These are phyloP conservation scores for Celastrina argiolus DNA, from an alignment of 2,888 invertebrate genomes.

Conservation along the genomic window DNA sequence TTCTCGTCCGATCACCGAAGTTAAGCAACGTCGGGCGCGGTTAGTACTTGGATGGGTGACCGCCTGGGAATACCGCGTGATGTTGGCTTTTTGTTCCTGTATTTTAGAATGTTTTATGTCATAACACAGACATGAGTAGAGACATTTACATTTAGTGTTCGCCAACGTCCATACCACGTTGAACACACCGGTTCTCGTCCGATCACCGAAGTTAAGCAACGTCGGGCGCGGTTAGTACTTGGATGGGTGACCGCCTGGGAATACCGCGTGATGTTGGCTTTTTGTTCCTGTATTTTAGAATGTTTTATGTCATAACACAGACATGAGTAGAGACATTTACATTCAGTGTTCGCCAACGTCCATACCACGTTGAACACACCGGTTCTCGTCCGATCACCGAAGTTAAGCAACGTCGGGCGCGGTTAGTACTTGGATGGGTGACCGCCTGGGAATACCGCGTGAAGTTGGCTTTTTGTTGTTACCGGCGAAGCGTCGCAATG, in stretches of 20 bases:
- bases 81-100: no score
- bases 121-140: no score
- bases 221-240: conserved; percentile 56
- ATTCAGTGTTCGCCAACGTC: conserved; percentile 38
- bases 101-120: no score
- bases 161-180: conserved; percentile 39
- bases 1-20: conserved; percentile 41
- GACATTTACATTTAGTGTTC: background rate
- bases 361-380: conserved; percentile 50
- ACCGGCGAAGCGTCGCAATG: no score
- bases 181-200: conserved; percentile 38
- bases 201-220: conserved; percentile 45
- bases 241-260: conserved; percentile 47
- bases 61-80: conserved; percentile 42
- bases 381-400: conserved; percentile 53
- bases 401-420: conserved; percentile 51
- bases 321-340: background rate
- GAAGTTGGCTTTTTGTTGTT: conserved; percentile 46
- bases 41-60: conserved; percentile 61
- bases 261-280: conserved; percentile 8
- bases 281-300: conserved; percentile 8
- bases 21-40: conserved; percentile 48
- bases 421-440: conserved; percentile 56
- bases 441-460: conserved; percentile 56
- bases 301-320: no score